Evolutionary conservation across 2,113 vertebrate genomes (phyloP), one percentile per base, ranked within the genome.

Genomic region (Conger conger): DNA sequence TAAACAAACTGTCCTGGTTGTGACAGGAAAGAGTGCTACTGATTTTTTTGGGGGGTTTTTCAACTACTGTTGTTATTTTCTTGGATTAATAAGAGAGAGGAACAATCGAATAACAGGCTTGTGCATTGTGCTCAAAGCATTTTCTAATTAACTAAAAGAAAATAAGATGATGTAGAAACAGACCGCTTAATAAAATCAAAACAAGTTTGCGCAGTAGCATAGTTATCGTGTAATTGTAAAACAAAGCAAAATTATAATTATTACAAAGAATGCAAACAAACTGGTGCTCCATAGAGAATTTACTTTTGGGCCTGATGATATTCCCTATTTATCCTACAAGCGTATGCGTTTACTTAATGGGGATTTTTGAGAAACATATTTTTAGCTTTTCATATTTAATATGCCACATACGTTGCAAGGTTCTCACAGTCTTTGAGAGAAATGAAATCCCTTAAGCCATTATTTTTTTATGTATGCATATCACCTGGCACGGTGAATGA

Each of bases 401-500:
- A 78, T 23, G 5, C 76, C 13, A 38, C 35, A 13, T 73, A 33
- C 17, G 20, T 77, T 77, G 1, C 33, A 33, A 77, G 76, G 30
- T 78, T 78, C 76, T 38, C 36, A 40, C 42, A 54, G 17, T 76
- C 11, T 73, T 86, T 37, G 78, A 57, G 35, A 73, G 40, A 79
- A 37, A 80, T 17, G 18, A 57, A 13, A 83, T 80, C 27, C 80
- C 53, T 85, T 63, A 50, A 57, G 81, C 83, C 37, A 50, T 83
- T 60, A 40, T 33, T 84, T 82, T 54, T 82, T 60, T n/a, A 79
- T 76, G 60, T 76, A 76, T 60, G 42, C 57, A 38, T 37, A 79
- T 73, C 27, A 82, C 84, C 82, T 89, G 88, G 77, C 80, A 54
- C 78, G 57, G 42, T 68, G 77, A 82, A 54, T 42, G 45, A 45